Evolutionary conservation across 2,797 vertebrate species (phyloP), one percentile per base, ranked within the genome.

Genomic region (Channallabes apus): DNA sequence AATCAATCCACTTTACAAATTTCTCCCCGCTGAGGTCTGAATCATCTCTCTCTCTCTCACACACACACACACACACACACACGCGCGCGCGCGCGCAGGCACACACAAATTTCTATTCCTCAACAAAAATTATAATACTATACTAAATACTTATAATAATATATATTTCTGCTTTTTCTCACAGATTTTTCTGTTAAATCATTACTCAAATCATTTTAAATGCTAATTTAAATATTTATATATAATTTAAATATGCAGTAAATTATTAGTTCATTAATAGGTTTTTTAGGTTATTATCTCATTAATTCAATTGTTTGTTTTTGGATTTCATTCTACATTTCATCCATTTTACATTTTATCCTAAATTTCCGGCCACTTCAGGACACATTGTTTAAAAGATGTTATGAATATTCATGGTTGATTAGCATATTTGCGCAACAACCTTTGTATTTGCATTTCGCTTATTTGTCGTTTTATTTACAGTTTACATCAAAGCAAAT

Each of bases 1-100:
- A 80, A 84, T 89, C 72, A 82, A 87, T 87, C 41, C 77, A 78
- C 75, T 84, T 84, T 77, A 86, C 77, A 71, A 84, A 88, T 78
- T 32, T 82, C 67, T 71, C 81, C 67, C 65, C 9, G 24, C 29
- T 22, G 81, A 72, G 65, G 15, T 82, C 46, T 81, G 82, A 51
- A 83, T 14, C 59, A 79, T 29, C n/a, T n/a, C n/a, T n/a, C n/a
- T n/a, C n/a, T n/a, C n/a, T n/a, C n/a, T 51, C 59, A 64, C 77
- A 80, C 77, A 64, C 58, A 41, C 61, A 41, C 22, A 22, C n/a
- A 35, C 62, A 56, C 18, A 68, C 38, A 79, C 22, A 62, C 22
- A 80, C 24, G 41, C 1, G 46, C 27, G 59, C 51, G 35, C 75
- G 20, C 54, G 59, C 27, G 32, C n/a, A 32, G 20, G 58, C 64